phyloP scores from a whole-genome alignment of 2,797 vertebrate genomes.

The Hapalemur alaotrensis region DNA sequence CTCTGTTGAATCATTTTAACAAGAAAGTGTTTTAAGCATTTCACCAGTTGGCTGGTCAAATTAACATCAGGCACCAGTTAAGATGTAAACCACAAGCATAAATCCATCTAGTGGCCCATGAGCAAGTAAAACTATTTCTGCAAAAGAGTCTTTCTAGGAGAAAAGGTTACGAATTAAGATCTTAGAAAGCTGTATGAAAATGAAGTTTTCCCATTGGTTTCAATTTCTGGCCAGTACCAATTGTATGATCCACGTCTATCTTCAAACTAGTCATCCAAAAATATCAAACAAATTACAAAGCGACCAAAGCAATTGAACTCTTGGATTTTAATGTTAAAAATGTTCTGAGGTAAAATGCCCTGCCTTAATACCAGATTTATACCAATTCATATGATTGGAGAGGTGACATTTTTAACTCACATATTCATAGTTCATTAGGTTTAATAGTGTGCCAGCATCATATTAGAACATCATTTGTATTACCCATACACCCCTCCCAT shows the following conservation, averaged over 20 bases:
- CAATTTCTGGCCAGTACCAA: neutral
- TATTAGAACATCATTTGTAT: neutral
- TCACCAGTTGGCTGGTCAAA: constrained; percentile 76
- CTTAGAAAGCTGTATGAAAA: neutral
- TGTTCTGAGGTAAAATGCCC: neutral
- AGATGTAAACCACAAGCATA: constrained; percentile 64
- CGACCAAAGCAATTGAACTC: neutral
- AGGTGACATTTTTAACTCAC: neutral
- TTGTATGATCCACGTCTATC: neutral
- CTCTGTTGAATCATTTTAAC: constrained; percentile 77
- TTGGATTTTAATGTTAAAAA: neutral
- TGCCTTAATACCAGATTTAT: neutral
- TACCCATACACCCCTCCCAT: neutral
- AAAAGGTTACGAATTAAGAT: neutral
- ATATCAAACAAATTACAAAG: neutral
- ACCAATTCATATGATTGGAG: neutral
- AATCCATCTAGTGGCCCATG: constrained; percentile 65
- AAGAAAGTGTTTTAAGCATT: constrained; percentile 73
- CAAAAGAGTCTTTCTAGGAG: constrained; percentile 33
- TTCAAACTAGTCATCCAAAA: neutral
- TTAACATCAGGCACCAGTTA: constrained; percentile 71
- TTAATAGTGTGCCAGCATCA: neutral
- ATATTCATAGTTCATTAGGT: neutral
- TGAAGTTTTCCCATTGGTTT: neutral
- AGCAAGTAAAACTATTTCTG: constrained; percentile 33